Conservation (phyloP, 2,888 invertebrate genomes). For the Zygothrica quintamaculata region DNA sequence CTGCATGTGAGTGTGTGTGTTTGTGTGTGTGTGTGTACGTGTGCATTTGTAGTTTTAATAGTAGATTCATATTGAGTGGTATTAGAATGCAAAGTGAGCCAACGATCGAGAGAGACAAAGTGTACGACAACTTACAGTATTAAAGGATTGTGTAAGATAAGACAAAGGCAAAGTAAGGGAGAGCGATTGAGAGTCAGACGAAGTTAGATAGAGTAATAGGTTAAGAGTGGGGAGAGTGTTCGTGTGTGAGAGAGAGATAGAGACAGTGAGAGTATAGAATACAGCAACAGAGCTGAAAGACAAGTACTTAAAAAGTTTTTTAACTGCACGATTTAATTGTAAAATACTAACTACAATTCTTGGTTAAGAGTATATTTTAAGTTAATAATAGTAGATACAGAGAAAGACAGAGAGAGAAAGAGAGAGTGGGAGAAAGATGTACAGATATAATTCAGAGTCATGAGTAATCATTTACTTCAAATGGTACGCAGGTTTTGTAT, state of each 20-base stretch:
- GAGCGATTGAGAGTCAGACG: slow-evolving; percentile 8
- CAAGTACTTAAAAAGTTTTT: slow-evolving; percentile 38
- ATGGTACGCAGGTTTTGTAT: slow-evolving; percentile 53
- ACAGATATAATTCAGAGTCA: too few relatives aligned
- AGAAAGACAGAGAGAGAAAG: slow-evolving; percentile 10
- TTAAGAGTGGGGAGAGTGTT: background rate
- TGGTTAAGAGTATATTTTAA: slow-evolving; percentile 49
- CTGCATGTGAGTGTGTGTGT: slow-evolving; percentile 11
- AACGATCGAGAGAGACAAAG: slow-evolving; percentile 62
- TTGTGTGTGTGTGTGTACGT: slow-evolving; percentile 11
- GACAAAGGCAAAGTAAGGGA: slow-evolving; percentile 22
- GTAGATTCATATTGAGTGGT: slow-evolving; percentile 29
- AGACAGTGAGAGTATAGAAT: slow-evolving; percentile 2
- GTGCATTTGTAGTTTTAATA: too few relatives aligned
- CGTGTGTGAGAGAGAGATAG: slow-evolving; percentile 3
- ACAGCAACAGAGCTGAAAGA: slow-evolving; percentile 44
- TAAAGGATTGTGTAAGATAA: slow-evolving; percentile 35
- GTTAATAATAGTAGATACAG: slow-evolving; percentile 33
- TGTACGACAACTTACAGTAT: slow-evolving; percentile 65
- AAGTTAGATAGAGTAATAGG: slow-evolving; percentile 15
- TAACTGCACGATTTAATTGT: slow-evolving; percentile 41
- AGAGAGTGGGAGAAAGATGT: slow-evolving; percentile 34
- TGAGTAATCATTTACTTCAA: slow-evolving; percentile 48
- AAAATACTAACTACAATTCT: slow-evolving; percentile 69
- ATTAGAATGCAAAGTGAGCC: slow-evolving; percentile 60